A percentile compares a stretch with the other conserved stretches of the same genome.
Evolutionary conservation across 2,888 invertebrate genomes (phyloP).

Genomic region (Monopis laevigella): DNA sequence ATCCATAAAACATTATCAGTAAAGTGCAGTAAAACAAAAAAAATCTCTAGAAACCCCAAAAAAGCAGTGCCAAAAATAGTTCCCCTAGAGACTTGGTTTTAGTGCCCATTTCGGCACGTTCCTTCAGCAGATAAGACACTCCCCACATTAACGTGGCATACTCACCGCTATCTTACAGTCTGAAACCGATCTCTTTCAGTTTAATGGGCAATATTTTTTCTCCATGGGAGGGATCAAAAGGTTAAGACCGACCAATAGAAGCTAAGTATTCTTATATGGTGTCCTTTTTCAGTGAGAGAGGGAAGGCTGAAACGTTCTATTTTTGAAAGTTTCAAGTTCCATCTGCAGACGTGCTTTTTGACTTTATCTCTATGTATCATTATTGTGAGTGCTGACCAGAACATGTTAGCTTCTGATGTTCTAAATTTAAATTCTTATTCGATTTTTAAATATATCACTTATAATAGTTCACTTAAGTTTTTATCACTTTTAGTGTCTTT

Average conservation of each 20-base stretch:
- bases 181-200: conserved; percentile 53
- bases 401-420: too few species aligned
- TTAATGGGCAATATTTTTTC: conserved; percentile 52
- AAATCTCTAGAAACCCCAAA: too few species aligned
- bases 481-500: too few species aligned
- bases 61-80: conserved; percentile 1
- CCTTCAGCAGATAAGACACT: conserved; percentile 34
- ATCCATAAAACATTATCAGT: too few species aligned
- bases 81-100: too few species aligned
- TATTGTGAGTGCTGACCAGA: too few species aligned
- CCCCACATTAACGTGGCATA: conserved; percentile 37
- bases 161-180: conserved; percentile 35
- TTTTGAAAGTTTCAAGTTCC: conserved; percentile 36
- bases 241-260: conserved; percentile 49
- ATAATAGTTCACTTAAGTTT: too few species aligned
- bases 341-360: conserved; percentile 4
- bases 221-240: conserved; percentile 63
- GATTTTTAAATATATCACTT: too few species aligned
- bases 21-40: too few species aligned
- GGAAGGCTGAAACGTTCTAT: conserved; percentile 45
- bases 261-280: conserved; percentile 24
- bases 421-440: too few species aligned
- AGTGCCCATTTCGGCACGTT: conserved; percentile 5
- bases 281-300: conserved; percentile 34
- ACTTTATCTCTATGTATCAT: too few species aligned